Evolutionary conservation across 2,113 vertebrate genomes (phyloP), one percentile per base, ranked within the genome.

Genomic region (Ascaphus truei): DNA sequence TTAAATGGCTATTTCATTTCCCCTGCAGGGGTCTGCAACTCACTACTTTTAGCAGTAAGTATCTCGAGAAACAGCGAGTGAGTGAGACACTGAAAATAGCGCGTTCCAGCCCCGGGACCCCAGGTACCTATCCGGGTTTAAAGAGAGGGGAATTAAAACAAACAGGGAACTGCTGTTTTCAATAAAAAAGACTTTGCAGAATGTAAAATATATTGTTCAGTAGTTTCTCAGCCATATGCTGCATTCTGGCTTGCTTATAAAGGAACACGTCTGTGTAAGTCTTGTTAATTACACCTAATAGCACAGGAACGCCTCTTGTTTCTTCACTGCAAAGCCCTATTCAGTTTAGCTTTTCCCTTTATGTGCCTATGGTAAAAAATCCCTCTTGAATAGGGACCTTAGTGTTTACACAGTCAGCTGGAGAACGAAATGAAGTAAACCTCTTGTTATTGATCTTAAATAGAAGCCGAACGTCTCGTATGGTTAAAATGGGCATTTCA

Each of bases 381-480:
- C 7, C 9, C 36, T 34, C 57, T 33, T 47, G 20, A 57, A 57
- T 34, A 10, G 39, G 11, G 45, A 16, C 11, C 31, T 27, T 9
- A 6, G 25, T 8, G 31, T 60, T 69, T 60, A 51, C 43, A 48
- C 34, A 55, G 45, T 37, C 15, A 11, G 13, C 11, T 33, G 7
- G 36, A 47, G 43, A 33, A 41, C 22, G 12, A 39, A 66, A 33
- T 30, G 52, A 16, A 47, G 39, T 34, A 31, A 56, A 43, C 15
- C 5, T 5, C 43, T 47, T 11, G 9, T 56, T 59, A 61, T 66
- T 39, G 33, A 23, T 12, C 72, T 13, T 51, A 74, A 36, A 57
- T 62, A 73, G 76, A 50, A 75, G 30, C 75, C 74, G 75, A 79
- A 77, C 75, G 31, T 76, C 53, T 79, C 65, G 62, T 5, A 9